A percentile compares a stretch with the other conserved stretches of the same genome.
Evolutionary conservation across 2,113 vertebrate genomes (phyloP).

Genomic region (Columba janthina): DNA sequence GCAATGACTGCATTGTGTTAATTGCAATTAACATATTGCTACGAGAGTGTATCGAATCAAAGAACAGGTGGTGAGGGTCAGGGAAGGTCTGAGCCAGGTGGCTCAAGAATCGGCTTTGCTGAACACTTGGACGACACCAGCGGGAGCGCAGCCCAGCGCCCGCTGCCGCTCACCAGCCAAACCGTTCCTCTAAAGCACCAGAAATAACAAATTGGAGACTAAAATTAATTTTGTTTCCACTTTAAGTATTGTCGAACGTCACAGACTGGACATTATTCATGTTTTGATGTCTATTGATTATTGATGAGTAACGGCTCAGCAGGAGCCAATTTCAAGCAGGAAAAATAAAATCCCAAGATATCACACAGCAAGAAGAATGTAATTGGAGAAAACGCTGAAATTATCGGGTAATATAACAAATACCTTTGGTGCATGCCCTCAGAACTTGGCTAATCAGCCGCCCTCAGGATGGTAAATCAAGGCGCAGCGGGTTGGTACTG

Average conservation of each 20-base stretch:
- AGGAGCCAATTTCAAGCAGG: not conserved
- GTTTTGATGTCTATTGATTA: not conserved
- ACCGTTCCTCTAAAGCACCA: not conserved
- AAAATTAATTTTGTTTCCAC: not conserved
- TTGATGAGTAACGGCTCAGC: not conserved
- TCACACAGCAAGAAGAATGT: not conserved
- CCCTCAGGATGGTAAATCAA: not conserved
- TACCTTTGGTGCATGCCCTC: not conserved
- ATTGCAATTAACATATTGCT: not conserved
- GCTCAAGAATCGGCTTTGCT: not conserved
- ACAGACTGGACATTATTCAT: not conserved
- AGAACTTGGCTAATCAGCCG: not conserved
- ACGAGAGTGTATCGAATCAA: not conserved
- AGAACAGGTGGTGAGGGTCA: not conserved
- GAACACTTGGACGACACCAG: accelerated
- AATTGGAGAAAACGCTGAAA: not conserved
- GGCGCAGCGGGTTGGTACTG: not conserved
- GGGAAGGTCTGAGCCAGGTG: not conserved
- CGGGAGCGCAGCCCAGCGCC: too few species aligned
- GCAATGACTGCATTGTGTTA: not conserved
- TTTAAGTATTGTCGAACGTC: not conserved
- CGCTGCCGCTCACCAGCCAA: not conserved
- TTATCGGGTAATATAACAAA: not conserved
- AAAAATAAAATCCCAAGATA: not conserved
- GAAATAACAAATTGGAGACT: not conserved